These are phyloP conservation scores for Phoenicopterus ruber DNA, from an alignment of 2,113 vertebrate genomes.

Conservation along the genomic window DNA sequence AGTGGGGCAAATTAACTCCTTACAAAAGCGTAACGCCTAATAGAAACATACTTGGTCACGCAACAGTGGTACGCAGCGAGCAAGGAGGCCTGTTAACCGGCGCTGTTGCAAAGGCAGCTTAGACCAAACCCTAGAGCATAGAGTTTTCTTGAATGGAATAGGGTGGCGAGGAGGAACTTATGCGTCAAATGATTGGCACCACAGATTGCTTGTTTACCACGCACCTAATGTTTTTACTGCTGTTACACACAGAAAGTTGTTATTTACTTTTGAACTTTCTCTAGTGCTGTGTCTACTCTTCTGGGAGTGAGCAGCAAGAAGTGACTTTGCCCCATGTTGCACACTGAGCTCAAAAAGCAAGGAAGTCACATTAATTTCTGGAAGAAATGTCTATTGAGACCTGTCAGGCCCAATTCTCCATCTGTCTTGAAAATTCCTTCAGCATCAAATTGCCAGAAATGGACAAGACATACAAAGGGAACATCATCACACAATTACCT, in stretches of 20 bases:
- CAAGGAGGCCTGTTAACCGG: neutral
- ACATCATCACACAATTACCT: neutral
- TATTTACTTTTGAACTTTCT: neutral
- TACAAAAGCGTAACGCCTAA: neutral
- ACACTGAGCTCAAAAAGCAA: neutral
- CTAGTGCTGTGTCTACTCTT: neutral
- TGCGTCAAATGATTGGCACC: neutral
- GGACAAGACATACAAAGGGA: neutral
- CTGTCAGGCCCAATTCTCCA: neutral
- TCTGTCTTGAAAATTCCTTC: neutral
- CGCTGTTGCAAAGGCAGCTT: neutral
- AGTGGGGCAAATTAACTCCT: neutral
- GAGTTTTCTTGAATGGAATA: neutral
- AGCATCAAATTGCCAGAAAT: neutral
- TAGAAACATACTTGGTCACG: neutral
- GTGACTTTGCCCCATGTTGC: neutral
- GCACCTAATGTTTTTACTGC: neutral
- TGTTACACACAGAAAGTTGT: neutral
- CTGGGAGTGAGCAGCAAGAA: neutral
- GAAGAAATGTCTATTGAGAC: neutral
- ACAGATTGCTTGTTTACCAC: neutral
- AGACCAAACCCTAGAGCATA: neutral
- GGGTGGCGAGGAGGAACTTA: neutral
- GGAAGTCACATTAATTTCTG: neutral
- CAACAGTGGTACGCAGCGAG: neutral